Evolutionary conservation across 2,888 invertebrate species (phyloP).

Genomic region (Operophtera brumata): DNA sequence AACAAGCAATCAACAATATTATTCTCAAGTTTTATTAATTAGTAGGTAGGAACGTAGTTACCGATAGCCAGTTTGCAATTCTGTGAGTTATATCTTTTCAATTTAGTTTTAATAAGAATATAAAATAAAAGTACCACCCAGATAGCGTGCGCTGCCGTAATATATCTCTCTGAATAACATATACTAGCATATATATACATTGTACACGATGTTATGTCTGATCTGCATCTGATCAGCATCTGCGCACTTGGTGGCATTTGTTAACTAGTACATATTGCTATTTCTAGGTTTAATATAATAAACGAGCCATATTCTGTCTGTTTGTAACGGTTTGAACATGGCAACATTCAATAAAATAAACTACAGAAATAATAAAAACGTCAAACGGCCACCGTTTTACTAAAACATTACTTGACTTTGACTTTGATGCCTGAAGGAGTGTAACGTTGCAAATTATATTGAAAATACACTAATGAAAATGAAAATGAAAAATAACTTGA

Average conservation of each 20-base stretch:
- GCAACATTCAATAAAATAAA: neutral
- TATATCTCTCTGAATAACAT: conserved; percentile 12
- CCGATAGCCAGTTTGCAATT: too few relatives aligned
- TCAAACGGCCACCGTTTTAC: too few relatives aligned
- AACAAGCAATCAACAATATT: too few relatives aligned
- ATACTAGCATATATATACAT: conserved; percentile 12
- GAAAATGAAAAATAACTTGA: neutral
- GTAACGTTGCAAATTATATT: too few relatives aligned
- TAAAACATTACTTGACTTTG: too few relatives aligned
- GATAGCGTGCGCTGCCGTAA: conserved; percentile 13
- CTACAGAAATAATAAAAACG: too few relatives aligned
- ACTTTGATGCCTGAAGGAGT: too few relatives aligned
- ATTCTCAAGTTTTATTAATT: too few relatives aligned
- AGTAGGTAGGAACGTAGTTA: too few relatives aligned
- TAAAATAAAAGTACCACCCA: conserved; percentile 8
- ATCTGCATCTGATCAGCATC: conserved; percentile 16
- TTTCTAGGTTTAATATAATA: conserved; percentile 13
- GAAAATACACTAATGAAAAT: neutral
- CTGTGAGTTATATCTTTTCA: too few relatives aligned
- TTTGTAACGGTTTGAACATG: neutral
- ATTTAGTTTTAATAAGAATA: conserved; percentile 7
- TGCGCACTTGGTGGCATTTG: conserved; percentile 19
- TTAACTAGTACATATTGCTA: conserved; percentile 6
- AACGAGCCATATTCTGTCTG: conserved; percentile 3
- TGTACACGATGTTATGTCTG: conserved; percentile 7